These are phyloP conservation scores for Akabosia matsudoensis DNA, from an alignment of 1,140 invertebrate genomes.

Conservation along the genomic window DNA sequence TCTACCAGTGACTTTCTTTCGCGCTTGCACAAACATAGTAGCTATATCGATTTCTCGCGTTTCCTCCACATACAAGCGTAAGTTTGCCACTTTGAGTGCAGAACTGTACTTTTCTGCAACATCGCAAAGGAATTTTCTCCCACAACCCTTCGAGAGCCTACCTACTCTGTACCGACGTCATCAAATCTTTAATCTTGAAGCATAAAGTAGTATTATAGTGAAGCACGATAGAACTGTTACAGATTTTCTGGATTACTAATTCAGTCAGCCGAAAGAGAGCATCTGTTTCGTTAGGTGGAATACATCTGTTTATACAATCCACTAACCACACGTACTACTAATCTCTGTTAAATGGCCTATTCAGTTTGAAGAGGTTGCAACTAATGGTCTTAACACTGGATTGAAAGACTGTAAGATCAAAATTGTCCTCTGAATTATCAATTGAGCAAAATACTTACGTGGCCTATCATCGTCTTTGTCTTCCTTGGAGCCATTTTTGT, in stretches of 20 bases:
- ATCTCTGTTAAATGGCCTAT: too few relatives aligned
- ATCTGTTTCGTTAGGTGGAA: not conserved
- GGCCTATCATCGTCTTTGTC: constrained; percentile 49
- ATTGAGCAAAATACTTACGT: constrained; percentile 49
- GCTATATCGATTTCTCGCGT: constrained; percentile 8
- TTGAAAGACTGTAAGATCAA: too few relatives aligned
- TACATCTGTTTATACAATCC: not conserved
- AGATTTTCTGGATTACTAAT: not conserved
- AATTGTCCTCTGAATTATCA: too few relatives aligned
- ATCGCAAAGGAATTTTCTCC: too few relatives aligned
- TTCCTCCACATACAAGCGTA: too few relatives aligned
- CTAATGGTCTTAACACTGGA: too few relatives aligned
- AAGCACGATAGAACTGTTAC: too few relatives aligned
- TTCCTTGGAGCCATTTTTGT: constrained; percentile 69
- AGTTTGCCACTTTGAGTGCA: too few relatives aligned
- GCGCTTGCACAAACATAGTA: constrained; percentile 6
- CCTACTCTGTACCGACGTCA: not conserved
- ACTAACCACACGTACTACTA: too few relatives aligned
- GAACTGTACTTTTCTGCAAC: too few relatives aligned
- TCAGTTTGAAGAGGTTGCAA: too few relatives aligned
- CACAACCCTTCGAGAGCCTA: not conserved
- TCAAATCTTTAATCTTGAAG: not conserved
- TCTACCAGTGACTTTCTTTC: constrained; percentile 1
- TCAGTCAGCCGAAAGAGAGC: not conserved
- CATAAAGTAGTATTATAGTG: too few relatives aligned